phyloP scores from a whole-genome alignment of 2,113 vertebrate genomes.

The Alouatta palliata region DNA sequence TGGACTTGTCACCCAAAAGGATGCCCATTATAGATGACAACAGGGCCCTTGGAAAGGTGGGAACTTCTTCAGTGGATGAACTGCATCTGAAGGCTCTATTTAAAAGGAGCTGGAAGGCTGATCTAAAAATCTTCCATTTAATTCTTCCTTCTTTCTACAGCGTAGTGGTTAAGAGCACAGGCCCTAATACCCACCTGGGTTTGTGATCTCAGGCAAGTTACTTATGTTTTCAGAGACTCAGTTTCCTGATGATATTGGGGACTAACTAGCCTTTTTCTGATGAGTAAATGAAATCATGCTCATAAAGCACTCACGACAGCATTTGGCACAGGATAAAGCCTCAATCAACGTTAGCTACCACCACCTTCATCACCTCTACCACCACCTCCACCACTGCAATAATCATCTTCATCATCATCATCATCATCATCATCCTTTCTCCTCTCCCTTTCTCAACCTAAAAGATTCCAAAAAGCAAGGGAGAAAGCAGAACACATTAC shows the following conservation, averaged over 20 bases:
- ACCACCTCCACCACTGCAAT: background rate
- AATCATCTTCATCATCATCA: background rate
- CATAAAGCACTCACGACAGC: background rate
- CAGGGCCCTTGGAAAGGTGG: background rate
- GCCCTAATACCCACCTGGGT: background rate
- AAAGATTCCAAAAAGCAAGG: background rate
- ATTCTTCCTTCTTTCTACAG: background rate
- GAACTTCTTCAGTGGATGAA: background rate
- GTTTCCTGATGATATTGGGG: background rate
- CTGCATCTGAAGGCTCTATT: background rate
- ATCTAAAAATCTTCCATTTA: background rate
- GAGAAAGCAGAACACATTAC: background rate
- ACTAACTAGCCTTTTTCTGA: background rate
- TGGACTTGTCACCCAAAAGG: background rate
- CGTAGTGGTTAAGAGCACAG: background rate
- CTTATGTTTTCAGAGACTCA: background rate
- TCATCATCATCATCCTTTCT: too few relatives aligned
- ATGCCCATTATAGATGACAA: background rate
- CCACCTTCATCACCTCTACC: background rate
- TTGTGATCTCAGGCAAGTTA: background rate
- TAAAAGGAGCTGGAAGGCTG: background rate
- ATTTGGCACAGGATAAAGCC: background rate
- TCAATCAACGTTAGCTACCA: too few relatives aligned
- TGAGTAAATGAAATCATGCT: background rate
- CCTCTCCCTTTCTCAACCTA: background rate